Evolutionary conservation across 2,888 invertebrate genomes (phyloP), one percentile per base, ranked within the genome.

Genomic region (Tholera decimalis): DNA sequence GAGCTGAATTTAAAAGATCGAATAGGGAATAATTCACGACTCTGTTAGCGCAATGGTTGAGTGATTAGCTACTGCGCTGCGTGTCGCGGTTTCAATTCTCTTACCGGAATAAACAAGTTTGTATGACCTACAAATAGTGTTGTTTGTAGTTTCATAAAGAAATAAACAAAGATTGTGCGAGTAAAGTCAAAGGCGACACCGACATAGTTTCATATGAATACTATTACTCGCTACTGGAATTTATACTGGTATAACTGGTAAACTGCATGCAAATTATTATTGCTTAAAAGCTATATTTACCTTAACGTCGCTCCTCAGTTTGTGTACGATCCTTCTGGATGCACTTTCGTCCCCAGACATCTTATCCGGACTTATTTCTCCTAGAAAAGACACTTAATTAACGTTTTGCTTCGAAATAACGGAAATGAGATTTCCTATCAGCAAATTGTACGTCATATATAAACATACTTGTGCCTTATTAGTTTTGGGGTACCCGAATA

Each of bases 281-380:
- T 47, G 8, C 11, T 28, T 47, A 24, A 41, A 20, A 30, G 7
- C 15, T 18, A 58, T 65, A 66, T 81, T 84, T 92, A 96, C 96
- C 93, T 98, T 98, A 3, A 98, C 98, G 91, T 98, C 98, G 84
- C 97, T 97, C 75, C 97, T 97, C 54, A 98, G 95, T 91, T 98
- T 98, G 84, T 98, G 98, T 15, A 98, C 98, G 77, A 98, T 97
- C 78, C 97, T 96, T 89, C 97, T 98, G 15, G 97, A 96, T 41
- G 96, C 96, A 87, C 97, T 97, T 80, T 97, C 97, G 77, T 97
- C 97, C 28, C 95, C 96, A n/a, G 95, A 84, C 67, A 84, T 55
- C 81, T 93, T 94, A 28, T 94, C 94, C 33, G 94, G 93, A 79
- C 92, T 93, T 64, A 83, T 78, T 64, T 95, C 96, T 62, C 89